phyloP scores from a whole-genome alignment of 2,797 vertebrate genomes.

The Prionace glauca region DNA sequence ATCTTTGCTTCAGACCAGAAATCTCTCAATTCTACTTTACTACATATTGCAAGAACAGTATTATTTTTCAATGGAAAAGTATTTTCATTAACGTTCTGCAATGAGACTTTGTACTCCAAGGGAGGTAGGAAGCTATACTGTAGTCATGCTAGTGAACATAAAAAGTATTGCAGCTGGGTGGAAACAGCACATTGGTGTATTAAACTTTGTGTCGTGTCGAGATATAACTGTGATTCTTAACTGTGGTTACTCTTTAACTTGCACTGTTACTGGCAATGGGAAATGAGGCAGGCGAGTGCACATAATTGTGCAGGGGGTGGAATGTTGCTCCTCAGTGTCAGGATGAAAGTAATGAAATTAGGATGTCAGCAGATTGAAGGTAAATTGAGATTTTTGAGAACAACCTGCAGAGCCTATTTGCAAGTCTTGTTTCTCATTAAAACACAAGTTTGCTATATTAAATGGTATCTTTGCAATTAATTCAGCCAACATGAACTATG shows the following conservation, averaged over 20 bases:
- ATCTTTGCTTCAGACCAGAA: neutral
- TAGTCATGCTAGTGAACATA: neutral
- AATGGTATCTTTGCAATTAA: too few relatives aligned
- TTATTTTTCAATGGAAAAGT: neutral
- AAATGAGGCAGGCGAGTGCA: too few relatives aligned
- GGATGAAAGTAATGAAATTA: too few relatives aligned
- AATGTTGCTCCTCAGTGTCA: too few relatives aligned
- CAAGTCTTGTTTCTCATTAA: too few relatives aligned
- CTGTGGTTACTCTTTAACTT: neutral
- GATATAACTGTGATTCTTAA: neutral
- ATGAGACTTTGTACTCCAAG: neutral
- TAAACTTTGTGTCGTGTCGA: neutral
- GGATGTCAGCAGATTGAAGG: too few relatives aligned
- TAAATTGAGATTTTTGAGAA: too few relatives aligned
- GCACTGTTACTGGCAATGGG: too few relatives aligned
- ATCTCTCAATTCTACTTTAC: neutral
- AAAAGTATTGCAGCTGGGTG: neutral
- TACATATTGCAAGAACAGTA: neutral
- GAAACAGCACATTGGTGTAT: neutral
- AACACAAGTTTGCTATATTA: too few relatives aligned
- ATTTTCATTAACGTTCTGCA: neutral
- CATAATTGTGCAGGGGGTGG: too few relatives aligned
- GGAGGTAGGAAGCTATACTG: neutral
- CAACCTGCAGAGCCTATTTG: too few relatives aligned
- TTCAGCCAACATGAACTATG: too few relatives aligned